Evolutionary conservation across 2,113 vertebrate species (phyloP).

Genomic region (Gadus chalcogrammus): DNA sequence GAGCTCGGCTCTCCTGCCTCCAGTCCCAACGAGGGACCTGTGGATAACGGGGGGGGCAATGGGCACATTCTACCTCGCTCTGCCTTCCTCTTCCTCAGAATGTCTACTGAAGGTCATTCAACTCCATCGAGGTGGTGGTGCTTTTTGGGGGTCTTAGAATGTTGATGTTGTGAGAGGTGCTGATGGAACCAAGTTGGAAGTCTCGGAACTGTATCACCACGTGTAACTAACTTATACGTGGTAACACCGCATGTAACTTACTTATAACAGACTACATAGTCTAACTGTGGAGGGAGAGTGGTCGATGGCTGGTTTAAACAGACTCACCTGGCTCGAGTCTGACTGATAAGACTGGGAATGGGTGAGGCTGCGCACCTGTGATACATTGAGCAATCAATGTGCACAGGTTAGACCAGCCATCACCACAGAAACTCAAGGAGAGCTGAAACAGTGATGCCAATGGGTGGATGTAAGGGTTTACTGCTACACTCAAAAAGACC

Average conservation of each 20-base stretch:
- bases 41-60: slow-evolving; percentile 3
- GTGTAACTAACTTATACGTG: not conserved
- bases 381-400: too few relatives aligned
- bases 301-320: too few relatives aligned
- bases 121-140: slow-evolving; percentile 4
- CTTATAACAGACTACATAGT: too few relatives aligned
- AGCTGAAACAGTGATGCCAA: too few relatives aligned
- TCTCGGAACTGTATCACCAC: slow-evolving; percentile 4
- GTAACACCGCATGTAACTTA: not conserved
- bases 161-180: not conserved
- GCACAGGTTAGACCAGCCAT: too few relatives aligned
- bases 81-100: slow-evolving; percentile 20
- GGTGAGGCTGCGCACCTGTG: too few relatives aligned
- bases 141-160: slow-evolving; percentile 8
- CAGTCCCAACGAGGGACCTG: slow-evolving; percentile 31
- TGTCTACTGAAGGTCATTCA: slow-evolving; percentile 25
- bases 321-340: too few relatives aligned
- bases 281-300: too few relatives aligned
- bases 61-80: slow-evolving; percentile 23
- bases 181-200: slow-evolving; percentile 4
- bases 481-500: too few relatives aligned
- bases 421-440: too few relatives aligned
- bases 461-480: too few relatives aligned
- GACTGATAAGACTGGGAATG: too few relatives aligned
- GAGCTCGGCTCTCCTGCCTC: slow-evolving; percentile 13